phyloP scores from a whole-genome alignment of 2,113 vertebrate species.

The Dicrurus megarhynchus region DNA sequence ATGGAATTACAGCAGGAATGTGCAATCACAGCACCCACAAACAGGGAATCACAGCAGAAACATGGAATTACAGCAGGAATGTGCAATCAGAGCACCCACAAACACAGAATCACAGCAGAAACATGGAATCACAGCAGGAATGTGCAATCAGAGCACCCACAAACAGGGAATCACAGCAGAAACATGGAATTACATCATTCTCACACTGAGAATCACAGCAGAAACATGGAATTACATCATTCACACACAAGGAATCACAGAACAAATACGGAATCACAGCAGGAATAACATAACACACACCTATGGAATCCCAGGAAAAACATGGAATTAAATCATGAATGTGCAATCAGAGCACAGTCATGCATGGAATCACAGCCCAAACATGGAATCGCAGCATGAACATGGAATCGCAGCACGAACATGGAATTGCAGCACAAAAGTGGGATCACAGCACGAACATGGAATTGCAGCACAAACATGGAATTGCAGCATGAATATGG shows the following conservation, averaged over 20 bases:
- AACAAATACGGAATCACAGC: neutral
- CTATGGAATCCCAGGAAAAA: too few species aligned
- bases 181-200: neutral
- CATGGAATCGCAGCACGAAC: neutral
- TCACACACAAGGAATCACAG: neutral
- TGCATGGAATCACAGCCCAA: neutral
- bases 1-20: too few species aligned
- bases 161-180: neutral
- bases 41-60: neutral
- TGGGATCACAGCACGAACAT: neutral
- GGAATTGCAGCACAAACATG: neutral
- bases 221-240: too few species aligned
- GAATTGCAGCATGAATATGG: too few species aligned
- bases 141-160: neutral
- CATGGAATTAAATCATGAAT: neutral
- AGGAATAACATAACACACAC: neutral
- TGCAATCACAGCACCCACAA: neutral
- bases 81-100: too few species aligned
- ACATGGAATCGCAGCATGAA: neutral
- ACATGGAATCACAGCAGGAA: neutral
- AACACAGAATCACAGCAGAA: neutral
- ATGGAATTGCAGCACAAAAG: neutral
- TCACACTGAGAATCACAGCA: too few species aligned
- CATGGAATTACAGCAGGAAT: too few species aligned
- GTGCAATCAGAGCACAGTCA: neutral